These are phyloP conservation scores for Babyrousa celebensis DNA, from an alignment of 2,797 vertebrate genomes.

Conservation along the genomic window DNA sequence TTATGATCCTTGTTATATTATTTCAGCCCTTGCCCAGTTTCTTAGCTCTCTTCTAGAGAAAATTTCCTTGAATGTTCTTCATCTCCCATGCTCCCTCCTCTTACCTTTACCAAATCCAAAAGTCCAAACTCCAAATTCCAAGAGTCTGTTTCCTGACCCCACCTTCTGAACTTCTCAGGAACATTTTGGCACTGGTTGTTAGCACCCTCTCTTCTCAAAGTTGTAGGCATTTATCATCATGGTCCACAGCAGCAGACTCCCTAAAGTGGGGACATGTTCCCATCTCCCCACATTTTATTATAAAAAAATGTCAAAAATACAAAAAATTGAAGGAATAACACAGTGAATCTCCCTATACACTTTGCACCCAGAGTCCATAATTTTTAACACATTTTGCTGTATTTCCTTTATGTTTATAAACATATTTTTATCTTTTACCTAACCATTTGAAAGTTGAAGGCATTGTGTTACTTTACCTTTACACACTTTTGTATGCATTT, in stretches of 20 bases:
- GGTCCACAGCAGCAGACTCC: no score
- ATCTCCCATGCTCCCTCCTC: background rate
- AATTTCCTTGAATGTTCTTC: background rate
- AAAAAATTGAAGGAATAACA: background rate
- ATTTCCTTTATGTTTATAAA: background rate
- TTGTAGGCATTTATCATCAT: no score
- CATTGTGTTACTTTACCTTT: background rate
- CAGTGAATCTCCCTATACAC: background rate
- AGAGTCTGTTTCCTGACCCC: background rate
- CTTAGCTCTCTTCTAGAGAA: background rate
- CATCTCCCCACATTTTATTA: background rate
- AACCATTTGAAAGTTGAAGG: constrained; percentile 23
- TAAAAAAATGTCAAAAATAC: background rate
- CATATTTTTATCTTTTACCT: background rate
- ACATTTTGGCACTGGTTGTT: background rate
- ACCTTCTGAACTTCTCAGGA: constrained; percentile 22
- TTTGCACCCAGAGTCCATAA: background rate
- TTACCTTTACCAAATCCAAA: background rate
- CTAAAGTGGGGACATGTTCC: no score
- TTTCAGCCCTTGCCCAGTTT: background rate
- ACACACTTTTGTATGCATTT: background rate
- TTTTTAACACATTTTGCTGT: background rate
- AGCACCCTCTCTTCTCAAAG: background rate
- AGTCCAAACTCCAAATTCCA: background rate
- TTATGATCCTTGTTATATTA: background rate